Evolutionary conservation across 1,140 invertebrate genomes (phyloP).

Genomic region (Drosophila punjabiensis): DNA sequence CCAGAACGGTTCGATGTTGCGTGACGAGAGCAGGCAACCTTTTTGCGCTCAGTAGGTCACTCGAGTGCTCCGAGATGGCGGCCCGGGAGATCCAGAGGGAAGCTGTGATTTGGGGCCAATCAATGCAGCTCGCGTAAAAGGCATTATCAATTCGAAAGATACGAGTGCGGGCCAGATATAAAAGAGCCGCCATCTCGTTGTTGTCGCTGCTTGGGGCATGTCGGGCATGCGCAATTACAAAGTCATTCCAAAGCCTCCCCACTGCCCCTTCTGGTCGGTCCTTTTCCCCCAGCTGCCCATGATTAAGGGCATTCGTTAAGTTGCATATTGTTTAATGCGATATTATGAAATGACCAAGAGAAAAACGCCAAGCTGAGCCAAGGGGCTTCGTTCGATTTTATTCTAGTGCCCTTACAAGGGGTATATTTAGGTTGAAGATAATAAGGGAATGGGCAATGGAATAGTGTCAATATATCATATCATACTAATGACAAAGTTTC

Average conservation of each 20-base stretch:
- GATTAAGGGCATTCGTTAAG: constrained; percentile 74
- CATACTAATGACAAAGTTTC: background rate
- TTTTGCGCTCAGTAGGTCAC: constrained; percentile 48
- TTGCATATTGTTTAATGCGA: constrained; percentile 68
- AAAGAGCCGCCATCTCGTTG: constrained; percentile 59
- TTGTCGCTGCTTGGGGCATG: constrained; percentile 59
- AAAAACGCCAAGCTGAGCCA: background rate
- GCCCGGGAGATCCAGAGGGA: constrained; percentile 7
- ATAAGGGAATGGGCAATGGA: background rate
- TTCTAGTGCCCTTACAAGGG: background rate
- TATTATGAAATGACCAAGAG: constrained; percentile 65
- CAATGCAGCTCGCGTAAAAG: constrained; percentile 64
- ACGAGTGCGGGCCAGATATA: constrained; percentile 40
- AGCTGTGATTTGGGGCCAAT: constrained; percentile 45
- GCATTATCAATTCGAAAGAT: constrained; percentile 63
- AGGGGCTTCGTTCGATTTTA: constrained; percentile 24
- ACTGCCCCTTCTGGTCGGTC: constrained; percentile 1
- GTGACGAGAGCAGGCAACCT: constrained; percentile 62
- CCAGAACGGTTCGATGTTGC: constrained; percentile 68
- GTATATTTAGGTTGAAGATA: background rate
- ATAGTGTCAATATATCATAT: background rate
- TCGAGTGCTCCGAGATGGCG: constrained; percentile 17
- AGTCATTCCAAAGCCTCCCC: constrained; percentile 43
- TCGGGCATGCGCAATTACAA: constrained; percentile 79
- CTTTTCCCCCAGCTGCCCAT: constrained; percentile 34